Evolutionary conservation across 2,797 vertebrate genomes (phyloP).

Genomic region (Myotis planiceps): DNA sequence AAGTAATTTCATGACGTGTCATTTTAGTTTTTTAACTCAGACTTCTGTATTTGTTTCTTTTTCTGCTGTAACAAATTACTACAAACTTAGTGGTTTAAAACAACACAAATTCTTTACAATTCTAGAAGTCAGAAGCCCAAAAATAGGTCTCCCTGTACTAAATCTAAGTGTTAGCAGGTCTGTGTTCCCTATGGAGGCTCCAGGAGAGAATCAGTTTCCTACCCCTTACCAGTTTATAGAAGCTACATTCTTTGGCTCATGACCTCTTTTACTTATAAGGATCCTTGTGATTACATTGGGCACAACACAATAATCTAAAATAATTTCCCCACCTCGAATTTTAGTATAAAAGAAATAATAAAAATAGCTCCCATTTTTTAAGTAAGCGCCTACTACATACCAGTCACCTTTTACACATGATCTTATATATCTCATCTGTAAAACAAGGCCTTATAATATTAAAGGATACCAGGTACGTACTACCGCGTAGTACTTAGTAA

Average conservation of each 20-base stretch:
- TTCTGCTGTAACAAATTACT: not conserved
- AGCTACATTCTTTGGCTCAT: not conserved
- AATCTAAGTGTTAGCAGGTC: not conserved
- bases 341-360: not conserved
- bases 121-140: not conserved
- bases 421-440: not conserved
- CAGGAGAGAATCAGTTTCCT: not conserved
- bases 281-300: not conserved
- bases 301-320: not conserved
- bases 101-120: not conserved
- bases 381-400: not conserved
- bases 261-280: not conserved
- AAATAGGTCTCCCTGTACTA: not conserved
- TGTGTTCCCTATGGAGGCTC: not conserved
- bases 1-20: conserved; percentile 40
- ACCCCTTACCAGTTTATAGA: not conserved
- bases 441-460: not conserved
- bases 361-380: not conserved
- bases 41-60: not conserved
- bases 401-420: not conserved
- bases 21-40: not conserved
- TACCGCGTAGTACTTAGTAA: not conserved
- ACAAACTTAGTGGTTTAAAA: not conserved
- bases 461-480: not conserved
- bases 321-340: not conserved